These are phyloP conservation scores for Sebastes matsubarae DNA, from an alignment of 2,797 vertebrate species.

Conservation along the genomic window DNA sequence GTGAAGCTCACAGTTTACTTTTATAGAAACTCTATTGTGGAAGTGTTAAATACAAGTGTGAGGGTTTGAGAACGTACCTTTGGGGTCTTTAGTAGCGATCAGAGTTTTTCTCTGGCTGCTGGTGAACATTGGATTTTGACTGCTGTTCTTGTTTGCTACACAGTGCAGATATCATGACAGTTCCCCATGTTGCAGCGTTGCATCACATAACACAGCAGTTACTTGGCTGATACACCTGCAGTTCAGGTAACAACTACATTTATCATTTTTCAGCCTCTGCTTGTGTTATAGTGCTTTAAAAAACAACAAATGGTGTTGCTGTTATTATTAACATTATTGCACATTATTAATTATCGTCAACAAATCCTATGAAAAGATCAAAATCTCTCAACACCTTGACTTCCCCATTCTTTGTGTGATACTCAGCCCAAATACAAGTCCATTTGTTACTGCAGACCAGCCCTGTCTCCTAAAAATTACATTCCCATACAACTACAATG, in stretches of 20 bases:
- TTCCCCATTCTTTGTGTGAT: not conserved
- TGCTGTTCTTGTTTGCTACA: not conserved
- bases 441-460: not conserved
- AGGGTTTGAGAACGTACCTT: not conserved
- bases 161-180: conserved; percentile 12
- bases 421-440: not conserved
- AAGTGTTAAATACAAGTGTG: not conserved
- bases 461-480: too few relatives aligned
- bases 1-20: not conserved
- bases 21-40: not conserved
- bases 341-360: not conserved
- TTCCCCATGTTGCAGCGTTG: not conserved
- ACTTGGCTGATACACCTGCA: not conserved
- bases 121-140: not conserved
- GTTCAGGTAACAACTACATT: not conserved
- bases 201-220: conserved; percentile 4
- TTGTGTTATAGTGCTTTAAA: not conserved
- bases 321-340: not conserved
- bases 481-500: too few relatives aligned
- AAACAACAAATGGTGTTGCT: not conserved
- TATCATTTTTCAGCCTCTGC: not conserved
- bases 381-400: not conserved
- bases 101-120: not conserved
- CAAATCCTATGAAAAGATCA: not conserved
- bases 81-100: not conserved